Conservation (phyloP, 2,888 invertebrate species). For the Aphelenchoides bicaudatus region DNA sequence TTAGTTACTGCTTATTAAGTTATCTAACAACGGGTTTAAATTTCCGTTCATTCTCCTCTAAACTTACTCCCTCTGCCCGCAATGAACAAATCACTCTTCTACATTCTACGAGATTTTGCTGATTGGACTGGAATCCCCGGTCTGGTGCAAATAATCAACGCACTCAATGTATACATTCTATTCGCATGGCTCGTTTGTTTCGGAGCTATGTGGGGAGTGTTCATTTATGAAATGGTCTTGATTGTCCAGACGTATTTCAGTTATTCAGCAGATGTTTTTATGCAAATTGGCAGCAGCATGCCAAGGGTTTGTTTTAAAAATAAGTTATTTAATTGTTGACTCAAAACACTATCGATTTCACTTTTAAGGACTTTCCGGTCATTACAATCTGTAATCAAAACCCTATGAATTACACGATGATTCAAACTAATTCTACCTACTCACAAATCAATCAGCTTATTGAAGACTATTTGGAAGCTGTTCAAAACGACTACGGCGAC, state of each 20-base stretch:
- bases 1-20: no score
- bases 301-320: neutral
- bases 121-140: constrained; percentile 32
- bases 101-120: constrained; percentile 26
- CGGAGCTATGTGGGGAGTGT: constrained; percentile 25
- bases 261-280: constrained; percentile 16
- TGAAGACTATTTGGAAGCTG: constrained; percentile 15
- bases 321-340: neutral
- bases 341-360: neutral
- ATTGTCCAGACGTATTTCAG: constrained; percentile 24
- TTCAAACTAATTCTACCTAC: constrained; percentile 19
- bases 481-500: constrained; percentile 3
- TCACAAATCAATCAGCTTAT: constrained; percentile 18
- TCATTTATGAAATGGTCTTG: constrained; percentile 27
- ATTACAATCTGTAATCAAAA: constrained; percentile 34
- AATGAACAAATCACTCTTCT: constrained; percentile 11
- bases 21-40: no score
- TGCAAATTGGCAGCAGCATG: neutral
- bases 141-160: constrained; percentile 27
- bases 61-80: no score
- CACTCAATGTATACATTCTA: constrained; percentile 26
- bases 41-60: no score
- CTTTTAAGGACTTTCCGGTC: constrained; percentile 15
- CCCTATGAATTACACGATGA: constrained; percentile 16
- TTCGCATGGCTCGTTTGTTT: constrained; percentile 29